A percentile compares a stretch with the other conserved stretches of the same genome.
Evolutionary conservation across 2,113 vertebrate genomes (phyloP).

Genomic region (Mixornis gularis): DNA sequence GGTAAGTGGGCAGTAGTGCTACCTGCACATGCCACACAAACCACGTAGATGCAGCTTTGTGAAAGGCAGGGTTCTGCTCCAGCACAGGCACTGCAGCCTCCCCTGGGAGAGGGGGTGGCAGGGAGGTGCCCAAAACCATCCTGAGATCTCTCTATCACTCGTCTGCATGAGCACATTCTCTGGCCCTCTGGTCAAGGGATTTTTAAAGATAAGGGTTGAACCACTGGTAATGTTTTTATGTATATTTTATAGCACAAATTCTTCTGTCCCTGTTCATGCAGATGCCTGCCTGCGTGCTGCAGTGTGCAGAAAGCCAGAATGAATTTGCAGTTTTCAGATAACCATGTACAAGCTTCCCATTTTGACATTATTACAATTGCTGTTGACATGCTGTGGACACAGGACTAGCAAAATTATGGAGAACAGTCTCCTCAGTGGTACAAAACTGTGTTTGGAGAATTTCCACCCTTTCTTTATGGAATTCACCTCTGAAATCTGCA

Average conservation of each 20-base stretch:
- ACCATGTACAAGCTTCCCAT: neutral
- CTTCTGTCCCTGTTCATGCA: neutral
- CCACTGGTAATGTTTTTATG: neutral
- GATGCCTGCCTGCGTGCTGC: neutral
- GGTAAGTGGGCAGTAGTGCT: neutral
- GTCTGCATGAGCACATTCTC: neutral
- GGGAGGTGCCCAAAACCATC: neutral
- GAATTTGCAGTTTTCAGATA: conserved; percentile 13
- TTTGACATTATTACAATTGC: neutral
- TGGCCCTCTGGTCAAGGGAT: no score
- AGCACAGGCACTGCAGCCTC: neutral
- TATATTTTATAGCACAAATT: neutral
- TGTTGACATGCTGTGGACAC: neutral
- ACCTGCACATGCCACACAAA: neutral
- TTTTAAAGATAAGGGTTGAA: neutral
- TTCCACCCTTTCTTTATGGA: neutral
- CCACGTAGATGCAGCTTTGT: rapidly evolving
- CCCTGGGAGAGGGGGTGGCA: neutral
- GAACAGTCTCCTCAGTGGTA: neutral
- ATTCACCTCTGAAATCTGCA: neutral
- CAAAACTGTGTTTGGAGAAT: neutral
- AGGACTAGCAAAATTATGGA: neutral
- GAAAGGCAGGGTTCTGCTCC: neutral
- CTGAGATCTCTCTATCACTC: rapidly evolving
- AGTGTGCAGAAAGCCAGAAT: neutral